Conservation (phyloP, 2,888 invertebrate genomes). For the Ormyrus thymus region DNA sequence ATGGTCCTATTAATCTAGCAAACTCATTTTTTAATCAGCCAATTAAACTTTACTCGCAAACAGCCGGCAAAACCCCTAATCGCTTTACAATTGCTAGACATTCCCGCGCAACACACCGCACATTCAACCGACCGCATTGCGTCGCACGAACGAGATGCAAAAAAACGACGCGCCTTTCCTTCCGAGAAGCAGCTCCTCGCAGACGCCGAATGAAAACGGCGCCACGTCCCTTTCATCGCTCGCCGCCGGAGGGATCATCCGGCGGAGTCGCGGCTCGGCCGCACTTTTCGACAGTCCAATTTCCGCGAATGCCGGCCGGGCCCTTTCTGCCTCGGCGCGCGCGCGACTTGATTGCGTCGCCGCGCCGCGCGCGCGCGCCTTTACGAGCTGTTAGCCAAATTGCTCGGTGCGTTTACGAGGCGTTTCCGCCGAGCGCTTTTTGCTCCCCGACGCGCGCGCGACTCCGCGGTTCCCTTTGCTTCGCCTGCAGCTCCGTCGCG, state of each 20-base stretch:
- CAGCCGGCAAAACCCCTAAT: not conserved
- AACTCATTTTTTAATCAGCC: too few relatives aligned
- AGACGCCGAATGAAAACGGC: not conserved
- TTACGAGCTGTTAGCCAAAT: conserved; percentile 37
- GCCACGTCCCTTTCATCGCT: conserved; percentile 30
- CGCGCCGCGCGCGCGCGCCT: conserved; percentile 25
- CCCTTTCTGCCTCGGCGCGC: not conserved
- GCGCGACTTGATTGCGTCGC: conserved; percentile 16
- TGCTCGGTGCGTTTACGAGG: conserved; percentile 21
- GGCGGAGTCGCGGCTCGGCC: not conserved
- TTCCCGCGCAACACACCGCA: not conserved
- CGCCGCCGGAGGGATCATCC: conserved; percentile 16
- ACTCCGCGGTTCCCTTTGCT: too few relatives aligned
- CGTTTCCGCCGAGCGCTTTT: not conserved
- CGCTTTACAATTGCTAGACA: not conserved
- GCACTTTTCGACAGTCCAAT: conserved; percentile 45
- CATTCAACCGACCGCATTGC: not conserved
- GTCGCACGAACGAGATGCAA: not conserved
- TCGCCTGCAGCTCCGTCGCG: too few relatives aligned
- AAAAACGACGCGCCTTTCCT: too few relatives aligned
- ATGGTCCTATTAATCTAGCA: too few relatives aligned
- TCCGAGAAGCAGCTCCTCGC: too few relatives aligned
- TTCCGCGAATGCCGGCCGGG: conserved; percentile 36
- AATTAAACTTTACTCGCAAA: too few relatives aligned
- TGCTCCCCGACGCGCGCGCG: too few relatives aligned